Conservation (phyloP, 2,797 vertebrate genomes). For the Artibeus jamaicensis region DNA sequence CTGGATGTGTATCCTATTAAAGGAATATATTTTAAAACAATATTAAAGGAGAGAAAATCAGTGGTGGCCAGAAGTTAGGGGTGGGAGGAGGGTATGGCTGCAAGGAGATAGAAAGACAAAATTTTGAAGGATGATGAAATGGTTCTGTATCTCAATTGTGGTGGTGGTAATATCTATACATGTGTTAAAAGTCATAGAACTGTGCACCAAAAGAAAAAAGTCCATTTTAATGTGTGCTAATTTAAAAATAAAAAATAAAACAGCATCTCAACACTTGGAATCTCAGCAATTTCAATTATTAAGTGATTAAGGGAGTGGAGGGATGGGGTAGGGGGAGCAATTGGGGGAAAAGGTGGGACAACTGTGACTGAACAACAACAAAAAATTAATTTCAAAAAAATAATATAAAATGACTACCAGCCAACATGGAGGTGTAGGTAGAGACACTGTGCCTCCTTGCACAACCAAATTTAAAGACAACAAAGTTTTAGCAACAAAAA, state of each 20-base stretch:
- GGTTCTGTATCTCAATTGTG: not conserved
- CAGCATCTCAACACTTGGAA: not conserved
- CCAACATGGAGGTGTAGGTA: too few relatives aligned
- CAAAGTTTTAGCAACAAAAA: too few relatives aligned
- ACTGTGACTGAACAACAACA: too few relatives aligned
- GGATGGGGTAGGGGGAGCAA: too few relatives aligned
- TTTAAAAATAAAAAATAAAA: not conserved
- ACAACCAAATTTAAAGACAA: too few relatives aligned
- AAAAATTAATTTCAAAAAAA: too few relatives aligned
- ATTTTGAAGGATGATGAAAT: not conserved
- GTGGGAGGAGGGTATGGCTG: not conserved
- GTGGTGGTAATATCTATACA: not conserved
- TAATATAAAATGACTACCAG: too few relatives aligned
- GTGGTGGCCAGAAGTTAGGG: not conserved
- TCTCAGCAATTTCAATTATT: not conserved
- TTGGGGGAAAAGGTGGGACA: too few relatives aligned
- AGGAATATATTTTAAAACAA: slow-evolving; percentile 55
- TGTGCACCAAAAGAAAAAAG: not conserved
- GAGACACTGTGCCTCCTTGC: too few relatives aligned
- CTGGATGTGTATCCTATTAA: slow-evolving; percentile 94
- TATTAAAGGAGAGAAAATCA: slow-evolving; percentile 39
- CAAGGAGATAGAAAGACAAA: not conserved
- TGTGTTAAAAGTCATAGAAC: slow-evolving; percentile 24
- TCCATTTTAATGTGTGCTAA: not conserved
- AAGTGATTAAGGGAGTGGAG: not conserved